Base-by-base conservation (phyloP, 2,113 vertebrate species). In the Prunella fulvescens region DNA sequence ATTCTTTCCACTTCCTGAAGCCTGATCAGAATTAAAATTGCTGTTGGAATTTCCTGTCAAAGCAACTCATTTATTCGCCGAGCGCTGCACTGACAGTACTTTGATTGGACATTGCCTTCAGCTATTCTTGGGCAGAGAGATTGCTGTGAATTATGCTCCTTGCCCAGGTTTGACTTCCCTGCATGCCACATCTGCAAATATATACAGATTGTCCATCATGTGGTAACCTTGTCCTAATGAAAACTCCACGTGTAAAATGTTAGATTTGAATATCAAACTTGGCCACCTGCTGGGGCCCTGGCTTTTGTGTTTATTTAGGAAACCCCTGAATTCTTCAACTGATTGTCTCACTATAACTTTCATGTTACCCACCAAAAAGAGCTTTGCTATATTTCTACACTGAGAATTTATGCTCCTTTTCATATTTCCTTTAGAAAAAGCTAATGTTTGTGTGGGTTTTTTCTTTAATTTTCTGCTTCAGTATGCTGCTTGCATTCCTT, bases 41-140 rank as follows among this genome's bases (percentile, higher is more conserved):
- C 98, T 97, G 97, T 98, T 99, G 99, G 99, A 99, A 99, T 98
- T 99, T 99, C 99, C 99, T 99, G 99, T 98, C 98, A 99, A 98
- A 98, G 98, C 98, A 98, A 98, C 98, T 98, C 97, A 98, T 98
- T 98, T 99, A 98, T 98, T 98, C 97, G 95, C 97, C 92, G 97
- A 97, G 98, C 96, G 88, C 97, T 96, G 94, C 93, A 96, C 96
- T 98, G 97, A 97, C 98, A 98, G 94, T 95, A 88, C 97, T 98
- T 98, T 98, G 98, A 98, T 98, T 98, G 98, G 98, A 97, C 97
- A 96, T 98, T 90, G 98, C 98, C 98, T 97, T 98, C 96, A 98
- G 98, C 98, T 92, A 96, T 97, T 92, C 91, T 98, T 37, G 18
- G 94, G 96, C 96, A 94, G 71, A 70, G 96, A 97, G 97, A 97